phyloP scores from a whole-genome alignment of 2,888 invertebrate genomes.

The Drosophila robusta region DNA sequence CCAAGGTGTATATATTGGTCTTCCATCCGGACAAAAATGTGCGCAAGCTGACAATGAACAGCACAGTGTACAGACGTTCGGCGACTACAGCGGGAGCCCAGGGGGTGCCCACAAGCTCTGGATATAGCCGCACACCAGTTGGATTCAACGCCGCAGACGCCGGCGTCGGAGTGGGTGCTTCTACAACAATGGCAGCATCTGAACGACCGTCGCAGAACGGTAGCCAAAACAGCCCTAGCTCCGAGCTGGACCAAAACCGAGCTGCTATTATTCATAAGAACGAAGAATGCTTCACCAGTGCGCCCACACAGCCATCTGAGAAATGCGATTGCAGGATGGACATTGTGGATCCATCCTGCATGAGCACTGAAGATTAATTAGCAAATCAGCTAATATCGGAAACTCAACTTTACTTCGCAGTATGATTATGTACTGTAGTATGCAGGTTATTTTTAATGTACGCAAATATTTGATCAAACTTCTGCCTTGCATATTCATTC shows the following conservation, averaged over 20 bases:
- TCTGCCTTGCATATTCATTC: neutral
- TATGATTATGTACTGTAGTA: neutral
- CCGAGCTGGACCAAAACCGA: conserved; percentile 33
- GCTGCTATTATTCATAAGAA: conserved; percentile 38
- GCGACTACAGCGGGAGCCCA: conserved; percentile 61
- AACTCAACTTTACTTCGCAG: neutral
- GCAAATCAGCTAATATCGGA: neutral
- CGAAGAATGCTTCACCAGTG: conserved; percentile 39
- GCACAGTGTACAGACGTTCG: conserved; percentile 81
- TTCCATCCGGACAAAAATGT: conserved; percentile 93
- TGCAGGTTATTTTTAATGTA: neutral
- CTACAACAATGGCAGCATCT: conserved; percentile 30
- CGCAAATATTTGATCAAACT: conserved; percentile 1
- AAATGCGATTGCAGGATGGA: conserved; percentile 30
- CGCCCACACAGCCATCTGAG: conserved; percentile 17
- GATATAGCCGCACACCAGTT: conserved; percentile 63
- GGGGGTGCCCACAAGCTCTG: conserved; percentile 61
- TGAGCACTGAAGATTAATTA: conserved; percentile 29
- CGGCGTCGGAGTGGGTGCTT: conserved; percentile 13
- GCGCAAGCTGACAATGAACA: conserved; percentile 85
- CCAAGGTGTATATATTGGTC: conserved; percentile 91
- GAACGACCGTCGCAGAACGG: conserved; percentile 29
- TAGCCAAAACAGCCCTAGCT: conserved; percentile 29
- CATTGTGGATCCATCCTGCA: conserved; percentile 16
- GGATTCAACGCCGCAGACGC: conserved; percentile 16